Evolutionary conservation across 2,797 vertebrate genomes (phyloP).

Genomic region (Pogonophryne albipinna): DNA sequence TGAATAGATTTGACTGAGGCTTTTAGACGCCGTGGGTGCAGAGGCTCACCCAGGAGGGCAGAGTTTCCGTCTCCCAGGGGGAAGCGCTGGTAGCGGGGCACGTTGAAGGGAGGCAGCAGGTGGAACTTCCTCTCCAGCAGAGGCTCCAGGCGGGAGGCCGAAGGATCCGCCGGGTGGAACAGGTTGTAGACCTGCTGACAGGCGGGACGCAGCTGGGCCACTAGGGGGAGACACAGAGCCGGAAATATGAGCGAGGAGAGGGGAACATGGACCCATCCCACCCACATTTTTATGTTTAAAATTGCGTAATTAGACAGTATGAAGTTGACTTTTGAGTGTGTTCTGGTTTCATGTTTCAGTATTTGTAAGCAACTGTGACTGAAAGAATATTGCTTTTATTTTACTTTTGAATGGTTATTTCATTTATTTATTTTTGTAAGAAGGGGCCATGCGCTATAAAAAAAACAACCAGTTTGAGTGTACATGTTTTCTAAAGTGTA

Average conservation of each 20-base stretch:
- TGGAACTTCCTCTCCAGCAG: slow-evolving; percentile 95
- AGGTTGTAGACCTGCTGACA: slow-evolving; percentile 99
- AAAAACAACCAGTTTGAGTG: no score
- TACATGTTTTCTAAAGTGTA: no score
- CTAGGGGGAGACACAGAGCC: slow-evolving; percentile 72
- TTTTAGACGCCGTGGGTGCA: not conserved
- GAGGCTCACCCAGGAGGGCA: slow-evolving; percentile 91
- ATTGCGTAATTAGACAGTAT: no score
- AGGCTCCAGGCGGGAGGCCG: slow-evolving; percentile 96
- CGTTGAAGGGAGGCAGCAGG: slow-evolving; percentile 92
- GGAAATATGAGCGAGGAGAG: slow-evolving; percentile 31
- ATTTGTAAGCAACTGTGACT: no score
- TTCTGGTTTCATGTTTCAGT: no score
- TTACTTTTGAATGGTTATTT: no score
- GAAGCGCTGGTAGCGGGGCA: slow-evolving; percentile 96
- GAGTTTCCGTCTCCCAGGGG: slow-evolving; percentile 96
- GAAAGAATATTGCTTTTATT: no score
- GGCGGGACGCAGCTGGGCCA: slow-evolving; percentile 89
- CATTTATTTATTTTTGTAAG: no score
- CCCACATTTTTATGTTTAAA: not conserved
- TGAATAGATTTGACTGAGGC: not conserved
- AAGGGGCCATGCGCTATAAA: no score
- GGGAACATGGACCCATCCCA: not conserved
- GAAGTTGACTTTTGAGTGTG: no score
- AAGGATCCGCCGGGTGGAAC: slow-evolving; percentile 98